Evolutionary conservation across 2,797 vertebrate genomes (phyloP).

Genomic region (Coracias cyanogaster): DNA sequence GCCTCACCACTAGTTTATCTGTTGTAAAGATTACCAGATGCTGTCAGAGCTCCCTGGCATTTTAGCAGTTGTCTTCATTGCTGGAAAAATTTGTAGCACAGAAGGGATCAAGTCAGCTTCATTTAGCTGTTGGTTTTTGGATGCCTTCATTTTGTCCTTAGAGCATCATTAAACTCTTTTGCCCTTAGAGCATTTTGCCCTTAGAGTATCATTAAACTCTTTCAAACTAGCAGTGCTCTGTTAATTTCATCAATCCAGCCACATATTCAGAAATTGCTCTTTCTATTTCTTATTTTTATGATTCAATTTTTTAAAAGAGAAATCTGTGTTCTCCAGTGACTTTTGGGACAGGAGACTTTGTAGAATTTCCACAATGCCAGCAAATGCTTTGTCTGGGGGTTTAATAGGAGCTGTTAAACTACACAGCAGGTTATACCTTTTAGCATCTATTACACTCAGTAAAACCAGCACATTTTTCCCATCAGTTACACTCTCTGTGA

Average conservation of each 20-base stretch:
- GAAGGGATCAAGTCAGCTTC: slow-evolving; percentile 24
- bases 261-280: not conserved
- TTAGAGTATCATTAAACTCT: slow-evolving; percentile 6
- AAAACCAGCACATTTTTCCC: slow-evolving; percentile 63
- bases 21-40: slow-evolving; percentile 31
- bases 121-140: not conserved
- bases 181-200: not conserved
- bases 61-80: not conserved
- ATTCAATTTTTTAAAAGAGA: slow-evolving; percentile 12
- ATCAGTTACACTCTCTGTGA: slow-evolving; percentile 48
- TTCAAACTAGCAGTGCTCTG: not conserved
- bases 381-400: slow-evolving; percentile 36
- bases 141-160: not conserved
- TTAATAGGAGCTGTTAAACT: slow-evolving; percentile 65
- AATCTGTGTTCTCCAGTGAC: not conserved
- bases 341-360: not conserved
- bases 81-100: slow-evolving; percentile 26
- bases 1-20: slow-evolving; percentile 8
- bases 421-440: slow-evolving; percentile 60
- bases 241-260: slow-evolving; percentile 62
- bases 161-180: slow-evolving; percentile 3
- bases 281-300: not conserved
- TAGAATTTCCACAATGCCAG: slow-evolving; percentile 45
- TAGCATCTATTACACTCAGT: slow-evolving; percentile 63
- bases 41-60: not conserved